phyloP scores from a whole-genome alignment of 2,888 invertebrate species.

The Drosophila crucigera region DNA sequence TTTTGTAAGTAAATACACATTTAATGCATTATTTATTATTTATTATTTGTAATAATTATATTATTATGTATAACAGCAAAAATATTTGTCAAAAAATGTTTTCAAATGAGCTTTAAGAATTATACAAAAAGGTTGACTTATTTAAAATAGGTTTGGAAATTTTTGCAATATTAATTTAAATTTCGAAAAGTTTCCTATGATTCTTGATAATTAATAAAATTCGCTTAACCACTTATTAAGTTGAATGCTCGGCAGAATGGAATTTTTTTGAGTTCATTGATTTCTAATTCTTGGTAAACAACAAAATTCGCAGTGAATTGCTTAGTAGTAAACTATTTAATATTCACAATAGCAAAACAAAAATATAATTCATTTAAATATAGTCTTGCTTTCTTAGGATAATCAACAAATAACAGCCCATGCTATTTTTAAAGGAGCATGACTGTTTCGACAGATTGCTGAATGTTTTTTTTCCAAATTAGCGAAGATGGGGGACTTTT shows the following conservation, averaged over 20 bases:
- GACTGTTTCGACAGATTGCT: not conserved
- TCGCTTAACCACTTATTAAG: not conserved
- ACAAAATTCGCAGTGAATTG: not conserved
- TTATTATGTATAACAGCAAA: not conserved
- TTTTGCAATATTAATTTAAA: not conserved
- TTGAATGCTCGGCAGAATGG: not conserved
- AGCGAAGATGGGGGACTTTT: not conserved
- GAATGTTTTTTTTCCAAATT: slow-evolving; percentile 2
- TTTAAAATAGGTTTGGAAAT: not conserved
- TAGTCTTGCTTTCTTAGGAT: not conserved
- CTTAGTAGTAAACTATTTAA: not conserved
- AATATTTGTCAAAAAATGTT: not conserved
- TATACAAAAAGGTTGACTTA: not conserved
- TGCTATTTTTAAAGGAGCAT: not conserved
- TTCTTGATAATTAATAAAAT: not conserved
- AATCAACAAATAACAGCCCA: not conserved
- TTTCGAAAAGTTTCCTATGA: too few relatives aligned
- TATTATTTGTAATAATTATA: not conserved
- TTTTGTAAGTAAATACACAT: not conserved
- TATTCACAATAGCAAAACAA: not conserved
- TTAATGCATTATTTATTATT: not conserved
- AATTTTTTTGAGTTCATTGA: not conserved
- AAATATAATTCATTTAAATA: not conserved
- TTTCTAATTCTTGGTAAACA: not conserved
- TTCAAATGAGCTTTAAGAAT: not conserved